Evolutionary conservation across 1,140 invertebrate genomes (phyloP).

Genomic region (Zaprionus africanus): DNA sequence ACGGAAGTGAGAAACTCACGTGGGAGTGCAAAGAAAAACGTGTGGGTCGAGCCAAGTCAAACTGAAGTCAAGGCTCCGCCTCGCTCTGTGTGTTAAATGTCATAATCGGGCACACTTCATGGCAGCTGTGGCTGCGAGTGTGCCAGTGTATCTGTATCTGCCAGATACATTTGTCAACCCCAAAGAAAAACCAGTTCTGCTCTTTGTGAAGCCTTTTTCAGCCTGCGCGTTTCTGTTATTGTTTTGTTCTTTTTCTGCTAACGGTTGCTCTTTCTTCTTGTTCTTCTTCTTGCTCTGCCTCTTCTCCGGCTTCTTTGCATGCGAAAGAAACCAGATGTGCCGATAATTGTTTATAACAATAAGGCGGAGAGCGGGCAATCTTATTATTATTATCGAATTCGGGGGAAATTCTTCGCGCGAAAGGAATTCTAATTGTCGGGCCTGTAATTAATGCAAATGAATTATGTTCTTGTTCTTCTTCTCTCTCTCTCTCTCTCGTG

Average conservation of each 20-base stretch:
- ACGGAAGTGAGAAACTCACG: conserved; percentile 64
- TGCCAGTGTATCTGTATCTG: conserved; percentile 29
- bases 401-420: conserved; percentile 16
- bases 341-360: conserved; percentile 55
- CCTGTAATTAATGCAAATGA: conserved; percentile 40
- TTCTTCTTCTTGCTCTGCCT: conserved; percentile 1
- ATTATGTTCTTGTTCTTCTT: conserved; percentile 7
- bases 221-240: conserved; percentile 9
- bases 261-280: conserved; percentile 12
- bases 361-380: background rate
- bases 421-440: conserved; percentile 33
- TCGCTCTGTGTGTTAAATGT: background rate
- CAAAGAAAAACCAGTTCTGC: conserved; percentile 38
- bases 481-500: background rate
- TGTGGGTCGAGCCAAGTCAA: conserved; percentile 35
- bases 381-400: conserved; percentile 29
- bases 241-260: conserved; percentile 20
- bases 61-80: conserved; percentile 62
- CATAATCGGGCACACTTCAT: conserved; percentile 39
- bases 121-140: conserved; percentile 1
- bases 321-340: conserved; percentile 47
- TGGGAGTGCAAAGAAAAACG: conserved; percentile 25
- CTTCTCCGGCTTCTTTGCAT: background rate
- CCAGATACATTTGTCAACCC: conserved; percentile 46
- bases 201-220: conserved; percentile 40